A percentile compares a stretch with the other conserved stretches of the same genome.
Evolutionary conservation across 2,888 invertebrate genomes (phyloP).

Genomic region (Charanyca ferruginea): DNA sequence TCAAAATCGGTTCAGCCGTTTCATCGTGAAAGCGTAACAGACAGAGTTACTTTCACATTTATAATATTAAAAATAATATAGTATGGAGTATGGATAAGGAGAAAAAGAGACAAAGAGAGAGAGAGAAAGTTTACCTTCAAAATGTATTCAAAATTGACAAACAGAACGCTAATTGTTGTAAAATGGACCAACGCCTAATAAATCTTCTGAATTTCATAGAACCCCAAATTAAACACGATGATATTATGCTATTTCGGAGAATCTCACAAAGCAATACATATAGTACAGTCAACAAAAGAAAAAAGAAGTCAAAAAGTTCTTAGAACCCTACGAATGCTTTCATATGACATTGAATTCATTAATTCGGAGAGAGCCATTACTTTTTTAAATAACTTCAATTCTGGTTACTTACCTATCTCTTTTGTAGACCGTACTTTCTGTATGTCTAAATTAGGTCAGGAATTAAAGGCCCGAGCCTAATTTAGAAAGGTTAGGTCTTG

Average conservation of each 20-base stretch:
- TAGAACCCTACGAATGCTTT: neutral
- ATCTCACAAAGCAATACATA: conserved; percentile 19
- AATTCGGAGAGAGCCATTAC: too few relatives aligned
- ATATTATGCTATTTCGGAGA: conserved; percentile 38
- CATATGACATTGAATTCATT: too few relatives aligned
- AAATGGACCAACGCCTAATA: conserved; percentile 34
- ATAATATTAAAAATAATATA: too few relatives aligned
- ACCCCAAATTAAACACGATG: conserved; percentile 34
- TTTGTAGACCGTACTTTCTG: neutral
- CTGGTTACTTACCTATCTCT: neutral
- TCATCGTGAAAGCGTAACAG: too few relatives aligned
- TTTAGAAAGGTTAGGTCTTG: conserved; percentile 25
- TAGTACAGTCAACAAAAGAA: neutral
- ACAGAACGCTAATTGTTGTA: conserved; percentile 19
- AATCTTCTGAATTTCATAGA: conserved; percentile 36
- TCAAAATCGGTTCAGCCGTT: too few relatives aligned
- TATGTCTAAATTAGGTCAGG: conserved; percentile 19
- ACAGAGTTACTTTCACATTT: too few relatives aligned
- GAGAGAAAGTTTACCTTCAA: too few relatives aligned
- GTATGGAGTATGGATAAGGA: too few relatives aligned
- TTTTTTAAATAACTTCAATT: too few relatives aligned
- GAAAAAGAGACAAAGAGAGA: too few relatives aligned
- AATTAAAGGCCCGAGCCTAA: conserved; percentile 12
- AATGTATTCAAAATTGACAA: neutral
- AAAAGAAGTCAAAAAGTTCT: neutral